Base-by-base conservation (phyloP, 2,888 invertebrate species). In the Elmis aenea region DNA sequence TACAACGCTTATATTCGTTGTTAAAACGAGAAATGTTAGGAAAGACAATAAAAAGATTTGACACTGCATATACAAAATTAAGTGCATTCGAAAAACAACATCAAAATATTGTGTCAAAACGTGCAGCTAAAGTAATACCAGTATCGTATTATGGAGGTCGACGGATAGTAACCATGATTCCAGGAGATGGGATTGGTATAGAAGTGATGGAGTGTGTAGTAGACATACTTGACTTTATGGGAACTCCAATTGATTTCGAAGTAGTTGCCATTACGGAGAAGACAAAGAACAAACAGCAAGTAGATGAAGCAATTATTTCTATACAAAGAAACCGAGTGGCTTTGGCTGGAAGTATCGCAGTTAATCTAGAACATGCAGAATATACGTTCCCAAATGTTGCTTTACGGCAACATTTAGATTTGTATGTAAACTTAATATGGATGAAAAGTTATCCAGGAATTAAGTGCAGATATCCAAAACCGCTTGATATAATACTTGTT, bases 401-500 rank as follows among this genome's bases (percentile, higher is more conserved):
- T 11, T 57, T 78, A 11, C 57, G 76, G 30, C 66, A 68, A 18
- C 63, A 70, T 28, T 59, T 81, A 28, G 73, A 77, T 51, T 61
- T 81, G 21, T 78, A 68, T 62, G 75, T 74, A 9, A 75, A 74
- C 54, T 66, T 79, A 3, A 66, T 77, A 11, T 70, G 71, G 41
- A 74, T 73, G 48, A 70, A 70, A 49, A 70, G 73, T 8, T 69
- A 74, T 40, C 70, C 73, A 5, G 71, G 70, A 8, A 61, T 79
- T 2, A 54, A 58, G 3, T 63, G 61, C 8, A 57, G 67, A 28
- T 58, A 52, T 40, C 62, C 68, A 56, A 42, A 58, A 12, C 65
- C 71, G 38, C 59, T 80, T 18, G 78, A 81, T 54, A 65, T 79
- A 26, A 68, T 76, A 8, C 52, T 81, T 23, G 73, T 80, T 26